Percentiles rank a stretch among this genome's conserved stretches.
These are phyloP conservation scores for Papilio machaon DNA, from an alignment of 1,140 invertebrate species.

Conservation along the genomic window DNA sequence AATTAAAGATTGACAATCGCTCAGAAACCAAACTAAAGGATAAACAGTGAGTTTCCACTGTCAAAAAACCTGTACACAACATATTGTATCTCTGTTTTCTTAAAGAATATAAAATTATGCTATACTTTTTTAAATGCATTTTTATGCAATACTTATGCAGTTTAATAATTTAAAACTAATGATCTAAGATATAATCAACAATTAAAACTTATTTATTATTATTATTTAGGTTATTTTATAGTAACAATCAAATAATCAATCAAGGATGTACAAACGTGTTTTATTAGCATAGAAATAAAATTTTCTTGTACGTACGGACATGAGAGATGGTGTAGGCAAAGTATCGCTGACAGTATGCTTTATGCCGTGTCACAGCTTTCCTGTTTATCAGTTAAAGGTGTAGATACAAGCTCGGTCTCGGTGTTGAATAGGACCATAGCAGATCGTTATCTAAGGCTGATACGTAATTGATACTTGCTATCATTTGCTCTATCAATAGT, in stretches of 20 bases:
- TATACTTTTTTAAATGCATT: no score
- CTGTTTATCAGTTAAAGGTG: slow-evolving; percentile 35
- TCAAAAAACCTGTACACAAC: no score
- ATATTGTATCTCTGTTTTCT: no score
- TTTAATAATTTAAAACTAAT: neutral
- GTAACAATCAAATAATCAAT: slow-evolving; percentile 27
- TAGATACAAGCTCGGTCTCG: slow-evolving; percentile 34
- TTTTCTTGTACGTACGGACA: slow-evolving; percentile 20
- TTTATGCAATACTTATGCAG: neutral
- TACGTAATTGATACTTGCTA: slow-evolving; percentile 30
- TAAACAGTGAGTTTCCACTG: no score
- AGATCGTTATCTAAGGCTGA: slow-evolving; percentile 33
- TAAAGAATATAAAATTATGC: no score
- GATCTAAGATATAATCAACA: neutral
- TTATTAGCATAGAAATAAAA: slow-evolving; percentile 36
- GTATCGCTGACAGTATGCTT: slow-evolving; percentile 36
- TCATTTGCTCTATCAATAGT: slow-evolving; percentile 5
- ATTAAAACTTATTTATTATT: no score
- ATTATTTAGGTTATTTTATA: neutral
- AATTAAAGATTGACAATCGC: neutral
- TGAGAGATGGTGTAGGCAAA: slow-evolving; percentile 33
- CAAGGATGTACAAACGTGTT: slow-evolving; percentile 31
- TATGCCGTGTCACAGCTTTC: slow-evolving; percentile 34
- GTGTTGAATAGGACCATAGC: slow-evolving; percentile 33
- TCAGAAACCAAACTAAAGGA: no score